These are phyloP conservation scores for Caenorhabditis imperialis DNA, from an alignment of 2,888 invertebrate species.

Conservation along the genomic window DNA sequence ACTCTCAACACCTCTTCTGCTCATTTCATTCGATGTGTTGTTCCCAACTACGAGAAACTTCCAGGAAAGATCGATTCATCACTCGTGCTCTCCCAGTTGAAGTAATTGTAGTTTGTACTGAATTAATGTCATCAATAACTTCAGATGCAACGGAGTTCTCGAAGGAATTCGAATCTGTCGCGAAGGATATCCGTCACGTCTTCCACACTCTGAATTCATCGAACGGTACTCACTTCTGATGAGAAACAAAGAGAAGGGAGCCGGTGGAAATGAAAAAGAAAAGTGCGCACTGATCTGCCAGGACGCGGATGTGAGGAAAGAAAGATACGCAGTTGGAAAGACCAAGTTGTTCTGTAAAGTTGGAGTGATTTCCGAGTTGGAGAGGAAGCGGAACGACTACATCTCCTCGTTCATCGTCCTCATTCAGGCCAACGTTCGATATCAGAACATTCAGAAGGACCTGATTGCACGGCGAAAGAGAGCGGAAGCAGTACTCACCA, in stretches of 20 bases:
- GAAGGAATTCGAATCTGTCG: conserved; percentile 99
- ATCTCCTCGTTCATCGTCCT: conserved; percentile 56
- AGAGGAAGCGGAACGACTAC: conserved; percentile 53
- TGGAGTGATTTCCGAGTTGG: conserved; percentile 74
- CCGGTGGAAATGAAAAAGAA: conserved; percentile 36
- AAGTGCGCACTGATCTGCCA: conserved; percentile 44
- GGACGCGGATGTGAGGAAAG: conserved; percentile 50
- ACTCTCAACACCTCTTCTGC: conserved; percentile 75
- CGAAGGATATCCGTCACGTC: conserved; percentile 98
- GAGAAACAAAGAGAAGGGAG: conserved; percentile 23
- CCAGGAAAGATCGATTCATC: conserved; percentile 72
- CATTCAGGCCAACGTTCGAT: conserved; percentile 73
- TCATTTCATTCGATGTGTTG: conserved; percentile 78
- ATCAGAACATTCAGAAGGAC: conserved; percentile 58
- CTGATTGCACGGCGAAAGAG: conserved; percentile 34
- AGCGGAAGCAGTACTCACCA: conserved; percentile 60
- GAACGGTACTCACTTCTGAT: conserved; percentile 85
- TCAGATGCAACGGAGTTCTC: conserved; percentile 99
- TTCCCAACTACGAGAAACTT: conserved; percentile 77
- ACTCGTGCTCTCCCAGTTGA: conserved; percentile 73
- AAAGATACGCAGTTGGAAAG: conserved; percentile 70
- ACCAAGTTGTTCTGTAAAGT: conserved; percentile 74
- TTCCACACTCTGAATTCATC: conserved; percentile 99
- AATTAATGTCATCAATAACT: not conserved
- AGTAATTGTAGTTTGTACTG: conserved; percentile 39